Base-by-base conservation (phyloP, 2,888 invertebrate species). In the Cephonodes hylas region DNA sequence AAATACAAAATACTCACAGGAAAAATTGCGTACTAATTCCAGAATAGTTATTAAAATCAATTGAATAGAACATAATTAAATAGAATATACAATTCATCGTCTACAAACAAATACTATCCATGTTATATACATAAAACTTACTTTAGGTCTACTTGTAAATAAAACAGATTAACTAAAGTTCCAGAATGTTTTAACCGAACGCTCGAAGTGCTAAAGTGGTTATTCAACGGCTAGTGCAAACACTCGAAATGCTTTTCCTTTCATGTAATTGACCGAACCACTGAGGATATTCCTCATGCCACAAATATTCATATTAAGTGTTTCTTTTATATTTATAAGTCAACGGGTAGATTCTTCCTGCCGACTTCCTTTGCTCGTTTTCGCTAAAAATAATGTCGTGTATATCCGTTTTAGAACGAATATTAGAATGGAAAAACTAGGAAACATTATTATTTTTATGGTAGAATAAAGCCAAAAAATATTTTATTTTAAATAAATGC, bases 351-450 rank as follows among this genome's bases (percentile, higher is more conserved):
- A 27, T 53, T 27, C 53, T 53, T 53, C 53, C 53, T 53, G 53
- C 18, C 53, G 31, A 53, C 53, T 53, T 53, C 53, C 53, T 53
- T 48, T 48, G 48, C 48, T 23, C 46, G 46, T 18, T 53, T 53
- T 53, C 18, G 53, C 53, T 53, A 31, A 53, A 53, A 53, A 53
- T 53, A 53, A 53, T 31, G 15, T 18, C 3, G 18, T 15, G 0
- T 4, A 27, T 31, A 53, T 2, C 10, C 18, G n/a, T n/a, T n/a
- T n/a, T n/a, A n/a, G n/a, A n/a, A n/a, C n/a, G n/a, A n/a, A n/a
- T n/a, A n/a, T n/a, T n/a, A n/a, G n/a, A n/a, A n/a, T n/a, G n/a
- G n/a, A n/a, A n/a, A 13, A 34, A 38, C 13, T n/a, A 10, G n/a
- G 34, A 0, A 34, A 13, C 13, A 3, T 13, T 38, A 13, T 38